Conservation (phyloP, 30 jellyfish, hydroid and myxozoan species). For the Catostylus mosaicus region DNA sequence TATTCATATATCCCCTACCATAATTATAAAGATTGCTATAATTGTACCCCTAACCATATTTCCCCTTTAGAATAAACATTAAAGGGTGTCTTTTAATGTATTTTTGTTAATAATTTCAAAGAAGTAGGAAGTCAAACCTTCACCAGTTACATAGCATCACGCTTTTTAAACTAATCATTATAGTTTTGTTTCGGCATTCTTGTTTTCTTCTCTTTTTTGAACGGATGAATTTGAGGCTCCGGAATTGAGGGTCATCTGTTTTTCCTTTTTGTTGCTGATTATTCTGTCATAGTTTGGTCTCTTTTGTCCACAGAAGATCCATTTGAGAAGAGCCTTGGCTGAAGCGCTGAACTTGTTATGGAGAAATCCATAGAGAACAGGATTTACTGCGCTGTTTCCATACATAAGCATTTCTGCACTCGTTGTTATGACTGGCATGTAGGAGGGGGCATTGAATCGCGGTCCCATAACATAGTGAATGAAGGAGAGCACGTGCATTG, state of each 20-base stretch:
- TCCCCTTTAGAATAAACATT: too few species aligned
- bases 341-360: slow-evolving; percentile 69
- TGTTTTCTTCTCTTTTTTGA: neutral
- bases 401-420: slow-evolving; percentile 75
- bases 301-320: slow-evolving; percentile 49
- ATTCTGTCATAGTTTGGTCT: slow-evolving; percentile 44
- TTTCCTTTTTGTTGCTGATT: slow-evolving; percentile 7
- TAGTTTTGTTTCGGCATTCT: neutral
- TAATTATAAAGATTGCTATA: too few species aligned
- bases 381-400: slow-evolving; percentile 78
- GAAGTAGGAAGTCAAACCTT: too few species aligned
- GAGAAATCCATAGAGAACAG: slow-evolving; percentile 73
- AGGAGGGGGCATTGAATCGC: slow-evolving; percentile 76
- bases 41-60: too few species aligned
- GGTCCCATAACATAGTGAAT: slow-evolving; percentile 68
- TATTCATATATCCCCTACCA: too few species aligned
- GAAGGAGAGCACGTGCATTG: slow-evolving; percentile 72
- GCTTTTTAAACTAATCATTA: neutral
- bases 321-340: slow-evolving; percentile 31
- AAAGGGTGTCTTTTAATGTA: too few species aligned
- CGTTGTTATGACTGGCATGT: slow-evolving; percentile 68
- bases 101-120: too few species aligned
- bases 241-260: slow-evolving; percentile 25
- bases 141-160: too few species aligned
- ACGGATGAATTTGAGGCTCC: neutral